phyloP scores from a whole-genome alignment of 2,113 vertebrate genomes.

The Cryptomyrus ogoouensis region DNA sequence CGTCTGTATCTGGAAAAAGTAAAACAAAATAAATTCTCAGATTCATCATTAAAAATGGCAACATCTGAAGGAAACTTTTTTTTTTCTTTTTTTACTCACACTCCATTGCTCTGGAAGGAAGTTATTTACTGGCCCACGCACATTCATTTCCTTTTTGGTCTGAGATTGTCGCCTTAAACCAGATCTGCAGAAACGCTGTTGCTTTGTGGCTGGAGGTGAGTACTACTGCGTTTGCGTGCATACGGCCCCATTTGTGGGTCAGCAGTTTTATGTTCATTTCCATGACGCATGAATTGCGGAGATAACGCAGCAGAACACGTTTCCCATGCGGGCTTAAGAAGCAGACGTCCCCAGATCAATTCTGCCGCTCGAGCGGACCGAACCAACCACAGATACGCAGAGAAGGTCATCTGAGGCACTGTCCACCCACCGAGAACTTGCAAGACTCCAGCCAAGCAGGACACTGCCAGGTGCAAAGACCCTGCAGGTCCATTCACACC shows the following conservation, averaged over 20 bases:
- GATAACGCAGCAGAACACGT: not conserved
- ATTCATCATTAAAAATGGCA: not conserved
- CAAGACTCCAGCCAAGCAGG: not conserved
- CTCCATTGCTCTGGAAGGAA: constrained; percentile 2
- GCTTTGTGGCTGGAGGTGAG: not conserved
- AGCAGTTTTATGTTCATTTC: not conserved
- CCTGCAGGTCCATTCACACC: not conserved
- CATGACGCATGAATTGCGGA: not conserved
- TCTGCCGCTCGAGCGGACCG: not conserved
- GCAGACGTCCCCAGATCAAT: not conserved
- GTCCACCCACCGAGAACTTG: not conserved
- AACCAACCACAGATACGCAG: not conserved
- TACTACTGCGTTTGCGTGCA: not conserved
- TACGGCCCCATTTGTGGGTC: not conserved
- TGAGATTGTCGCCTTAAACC: constrained; percentile 24
- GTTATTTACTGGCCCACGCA: constrained; percentile 26
- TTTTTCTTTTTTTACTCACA: not conserved
- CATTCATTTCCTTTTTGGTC: constrained; percentile 32
- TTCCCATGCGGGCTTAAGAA: not conserved
- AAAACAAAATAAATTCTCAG: not conserved
- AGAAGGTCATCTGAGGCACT: not conserved
- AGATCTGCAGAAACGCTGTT: not conserved
- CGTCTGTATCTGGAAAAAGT: not conserved
- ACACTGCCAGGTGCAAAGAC: not conserved
- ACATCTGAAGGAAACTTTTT: not conserved